Conservation (phyloP, 2,113 vertebrate genomes). For the Physeter macrocephalus region DNA sequence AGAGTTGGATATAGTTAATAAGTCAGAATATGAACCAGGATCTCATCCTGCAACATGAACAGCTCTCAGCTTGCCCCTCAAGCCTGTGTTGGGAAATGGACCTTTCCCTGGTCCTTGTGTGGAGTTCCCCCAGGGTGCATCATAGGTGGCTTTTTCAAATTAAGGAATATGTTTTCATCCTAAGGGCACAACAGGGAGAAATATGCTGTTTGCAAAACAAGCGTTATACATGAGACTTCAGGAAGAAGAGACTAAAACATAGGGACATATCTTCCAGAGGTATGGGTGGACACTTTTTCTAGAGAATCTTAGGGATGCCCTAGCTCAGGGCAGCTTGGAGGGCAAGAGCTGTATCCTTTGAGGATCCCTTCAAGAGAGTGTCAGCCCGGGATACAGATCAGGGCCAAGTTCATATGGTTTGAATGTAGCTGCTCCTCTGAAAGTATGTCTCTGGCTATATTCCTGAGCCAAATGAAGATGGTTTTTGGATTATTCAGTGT, state of each 20-base stretch:
- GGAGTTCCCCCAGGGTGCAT: background rate
- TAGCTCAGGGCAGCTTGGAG: background rate
- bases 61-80: background rate
- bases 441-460: background rate
- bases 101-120: background rate
- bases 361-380: background rate
- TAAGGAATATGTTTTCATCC: background rate
- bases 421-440: conserved; percentile 14
- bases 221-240: background rate
- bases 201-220: background rate
- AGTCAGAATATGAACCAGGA: background rate
- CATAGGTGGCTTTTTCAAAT: background rate
- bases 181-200: background rate
- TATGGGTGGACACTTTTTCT: background rate
- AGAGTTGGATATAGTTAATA: background rate
- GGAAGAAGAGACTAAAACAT: background rate
- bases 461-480: conserved; percentile 18
- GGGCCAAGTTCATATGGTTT: background rate
- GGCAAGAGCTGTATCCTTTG: background rate
- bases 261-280: background rate
- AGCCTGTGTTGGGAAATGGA: background rate
- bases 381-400: background rate
- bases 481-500: conserved; percentile 29
- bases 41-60: background rate
- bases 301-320: background rate